Conservation (phyloP, 2,888 invertebrate genomes). For the Apomyelois bistriatella region DNA sequence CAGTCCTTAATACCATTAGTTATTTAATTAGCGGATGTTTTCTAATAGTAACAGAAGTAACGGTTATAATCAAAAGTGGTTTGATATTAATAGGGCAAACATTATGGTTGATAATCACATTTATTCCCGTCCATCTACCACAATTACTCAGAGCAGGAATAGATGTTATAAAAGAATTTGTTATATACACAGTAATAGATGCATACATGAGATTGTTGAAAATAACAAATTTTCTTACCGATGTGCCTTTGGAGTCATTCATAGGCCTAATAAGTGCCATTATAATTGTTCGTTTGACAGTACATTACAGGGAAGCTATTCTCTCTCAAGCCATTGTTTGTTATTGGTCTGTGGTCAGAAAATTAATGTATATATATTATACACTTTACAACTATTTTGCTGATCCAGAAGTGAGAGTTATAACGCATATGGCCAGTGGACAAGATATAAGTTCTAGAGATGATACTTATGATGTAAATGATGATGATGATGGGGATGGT, state of each 20-base stretch:
- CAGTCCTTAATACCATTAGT: slow-evolving; percentile 30
- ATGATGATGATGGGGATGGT: slow-evolving; percentile 39
- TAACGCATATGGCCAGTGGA: slow-evolving; percentile 51
- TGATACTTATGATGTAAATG: slow-evolving; percentile 24
- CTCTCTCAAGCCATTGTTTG: slow-evolving; percentile 33
- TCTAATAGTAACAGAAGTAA: slow-evolving; percentile 44
- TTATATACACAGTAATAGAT: slow-evolving; percentile 39
- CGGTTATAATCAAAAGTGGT: slow-evolving; percentile 44
- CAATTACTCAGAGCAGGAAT: slow-evolving; percentile 42
- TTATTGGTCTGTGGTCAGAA: slow-evolving; percentile 59
- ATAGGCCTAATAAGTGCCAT: slow-evolving; percentile 61
- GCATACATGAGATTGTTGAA: slow-evolving; percentile 55
- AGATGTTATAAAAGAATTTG: slow-evolving; percentile 34
- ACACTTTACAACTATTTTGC: slow-evolving; percentile 58
- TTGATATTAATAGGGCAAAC: slow-evolving; percentile 58
- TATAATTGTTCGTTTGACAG: slow-evolving; percentile 50
- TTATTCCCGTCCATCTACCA: slow-evolving; percentile 64
- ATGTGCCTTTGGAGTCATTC: slow-evolving; percentile 71
- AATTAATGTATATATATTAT: slow-evolving; percentile 59
- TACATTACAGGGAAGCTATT: slow-evolving; percentile 56
- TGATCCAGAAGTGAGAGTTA: slow-evolving; percentile 60
- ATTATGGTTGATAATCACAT: slow-evolving; percentile 62
- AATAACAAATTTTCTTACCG: slow-evolving; percentile 65
- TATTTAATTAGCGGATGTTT: slow-evolving; percentile 37
- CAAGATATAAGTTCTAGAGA: slow-evolving; percentile 42